Percentiles rank a stretch among this genome's conserved stretches.
phyloP scores from a whole-genome alignment of 2,888 invertebrate species.

The Philopedon plagiatum region DNA sequence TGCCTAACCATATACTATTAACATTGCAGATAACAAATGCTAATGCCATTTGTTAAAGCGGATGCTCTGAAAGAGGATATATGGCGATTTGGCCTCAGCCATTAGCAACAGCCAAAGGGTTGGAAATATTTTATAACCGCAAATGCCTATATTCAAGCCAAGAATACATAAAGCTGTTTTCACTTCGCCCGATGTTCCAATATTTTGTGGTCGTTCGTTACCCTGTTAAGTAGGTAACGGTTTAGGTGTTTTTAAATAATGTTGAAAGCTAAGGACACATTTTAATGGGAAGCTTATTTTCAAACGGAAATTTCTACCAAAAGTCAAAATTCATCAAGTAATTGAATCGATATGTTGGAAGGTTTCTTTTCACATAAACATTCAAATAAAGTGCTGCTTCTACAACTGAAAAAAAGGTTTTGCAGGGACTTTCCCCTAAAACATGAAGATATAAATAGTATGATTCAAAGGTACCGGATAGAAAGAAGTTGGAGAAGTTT shows the following conservation, averaged over 20 bases:
- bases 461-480: no score
- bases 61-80: neutral
- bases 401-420: no score
- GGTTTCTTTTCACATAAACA: no score
- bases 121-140: conserved; percentile 5
- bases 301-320: no score
- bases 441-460: no score
- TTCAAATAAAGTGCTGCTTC: no score
- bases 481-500: no score
- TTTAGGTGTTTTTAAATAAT: neutral
- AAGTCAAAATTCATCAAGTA: no score
- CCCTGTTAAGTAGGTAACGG: neutral
- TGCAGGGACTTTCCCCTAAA: no score
- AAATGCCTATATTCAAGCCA: conserved; percentile 6
- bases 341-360: no score
- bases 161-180: conserved; percentile 11
- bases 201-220: conserved; percentile 4
- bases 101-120: conserved; percentile 19
- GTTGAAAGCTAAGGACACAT: no score
- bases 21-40: conserved; percentile 8
- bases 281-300: no score
- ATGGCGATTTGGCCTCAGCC: neutral
- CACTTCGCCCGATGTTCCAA: neutral
- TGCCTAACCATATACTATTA: neutral
- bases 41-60: neutral